These are phyloP conservation scores for Siderastrea siderea DNA, from an alignment of 92 coral and sea anemone species.

Conservation along the genomic window DNA sequence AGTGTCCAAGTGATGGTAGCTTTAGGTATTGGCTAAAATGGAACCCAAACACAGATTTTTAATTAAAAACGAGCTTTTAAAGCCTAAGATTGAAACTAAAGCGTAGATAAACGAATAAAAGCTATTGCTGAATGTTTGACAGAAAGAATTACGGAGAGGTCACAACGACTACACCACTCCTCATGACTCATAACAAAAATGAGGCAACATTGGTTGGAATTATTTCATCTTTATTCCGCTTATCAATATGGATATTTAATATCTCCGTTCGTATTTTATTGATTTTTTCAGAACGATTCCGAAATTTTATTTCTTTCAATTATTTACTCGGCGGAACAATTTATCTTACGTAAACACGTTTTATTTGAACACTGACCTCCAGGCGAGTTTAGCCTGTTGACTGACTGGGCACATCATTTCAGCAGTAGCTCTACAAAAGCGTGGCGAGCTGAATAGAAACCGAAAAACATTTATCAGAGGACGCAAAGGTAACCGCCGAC, in stretches of 20 bases:
- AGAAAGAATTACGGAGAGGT: background rate
- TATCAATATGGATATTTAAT: background rate
- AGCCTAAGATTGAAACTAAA: background rate
- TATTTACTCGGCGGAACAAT: constrained; percentile 5
- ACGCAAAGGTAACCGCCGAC: too few relatives aligned
- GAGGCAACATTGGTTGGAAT: too few relatives aligned
- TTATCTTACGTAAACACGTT: constrained; percentile 9
- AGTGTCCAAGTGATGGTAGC: background rate
- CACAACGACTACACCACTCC: too few relatives aligned
- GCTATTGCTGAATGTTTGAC: background rate
- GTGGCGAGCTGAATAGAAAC: background rate
- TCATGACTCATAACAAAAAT: too few relatives aligned
- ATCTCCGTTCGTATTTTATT: background rate
- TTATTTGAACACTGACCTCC: constrained; percentile 27
- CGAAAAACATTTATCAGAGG: too few relatives aligned
- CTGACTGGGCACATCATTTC: too few relatives aligned
- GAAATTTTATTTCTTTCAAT: constrained; percentile 18
- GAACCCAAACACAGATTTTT: constrained; percentile 17
- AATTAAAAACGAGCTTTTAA: background rate
- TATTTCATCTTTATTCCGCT: background rate
- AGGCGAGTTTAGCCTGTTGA: background rate
- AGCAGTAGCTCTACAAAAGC: too few relatives aligned
- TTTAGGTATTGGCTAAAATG: background rate
- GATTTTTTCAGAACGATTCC: background rate
- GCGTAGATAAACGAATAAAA: background rate